Evolutionary conservation across 1,140 invertebrate species (phyloP).

Genomic region (Drosophila melanogaster): DNA sequence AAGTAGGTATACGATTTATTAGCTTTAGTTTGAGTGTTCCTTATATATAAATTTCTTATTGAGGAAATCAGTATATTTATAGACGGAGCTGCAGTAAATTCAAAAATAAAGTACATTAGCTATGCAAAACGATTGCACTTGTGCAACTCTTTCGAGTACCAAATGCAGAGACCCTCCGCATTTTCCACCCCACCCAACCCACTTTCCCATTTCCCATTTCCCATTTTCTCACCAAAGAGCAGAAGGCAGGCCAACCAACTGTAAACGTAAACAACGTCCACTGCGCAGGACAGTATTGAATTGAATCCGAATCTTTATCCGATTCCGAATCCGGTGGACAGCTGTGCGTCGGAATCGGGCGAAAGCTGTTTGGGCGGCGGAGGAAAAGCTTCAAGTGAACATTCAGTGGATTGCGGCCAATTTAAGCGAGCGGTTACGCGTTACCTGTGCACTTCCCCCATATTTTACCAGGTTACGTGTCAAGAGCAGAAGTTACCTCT

Average conservation of each 20-base stretch:
- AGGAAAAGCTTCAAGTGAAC: constrained; percentile 70
- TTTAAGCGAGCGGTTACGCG: constrained; percentile 46
- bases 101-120: constrained; percentile 40
- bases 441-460: constrained; percentile 7
- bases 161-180: constrained; percentile 35
- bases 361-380: constrained; percentile 51
- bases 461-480: constrained; percentile 36
- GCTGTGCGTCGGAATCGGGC: constrained; percentile 30
- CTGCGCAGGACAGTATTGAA: constrained; percentile 60
- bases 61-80: not conserved
- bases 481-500: constrained; percentile 24
- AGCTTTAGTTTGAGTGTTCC: not conserved
- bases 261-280: constrained; percentile 73
- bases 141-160: constrained; percentile 37
- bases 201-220: not conserved
- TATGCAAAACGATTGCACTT: constrained; percentile 45
- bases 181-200: not conserved
- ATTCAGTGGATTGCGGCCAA: constrained; percentile 74
- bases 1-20: not conserved
- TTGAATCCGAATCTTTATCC: constrained; percentile 5
- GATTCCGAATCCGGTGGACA: constrained; percentile 9
- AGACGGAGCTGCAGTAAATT: constrained; percentile 2
- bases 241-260: constrained; percentile 59
- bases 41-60: not conserved
- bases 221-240: constrained; percentile 17